Conservation (phyloP, 2,797 vertebrate genomes). For the Acrossocheilus wenchowensis region DNA sequence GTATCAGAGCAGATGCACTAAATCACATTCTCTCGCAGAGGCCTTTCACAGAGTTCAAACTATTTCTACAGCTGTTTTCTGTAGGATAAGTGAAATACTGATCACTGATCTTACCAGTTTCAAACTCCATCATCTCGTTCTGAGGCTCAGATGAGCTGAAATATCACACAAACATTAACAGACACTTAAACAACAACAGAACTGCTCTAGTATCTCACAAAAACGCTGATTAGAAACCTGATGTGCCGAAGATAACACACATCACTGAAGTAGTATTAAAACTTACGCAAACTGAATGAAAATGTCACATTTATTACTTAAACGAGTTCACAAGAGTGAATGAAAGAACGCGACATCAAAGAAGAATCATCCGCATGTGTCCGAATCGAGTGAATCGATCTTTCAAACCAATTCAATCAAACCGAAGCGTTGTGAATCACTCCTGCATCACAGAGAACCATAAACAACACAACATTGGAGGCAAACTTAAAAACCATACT, state of each 20-base stretch:
- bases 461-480: neutral
- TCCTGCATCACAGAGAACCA: neutral
- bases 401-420: neutral
- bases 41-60: neutral
- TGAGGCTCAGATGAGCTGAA: too few species aligned
- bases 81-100: neutral
- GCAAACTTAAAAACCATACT: neutral
- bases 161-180: neutral
- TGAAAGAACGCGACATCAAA: neutral
- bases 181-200: too few species aligned
- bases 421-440: neutral
- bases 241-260: neutral
- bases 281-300: neutral
- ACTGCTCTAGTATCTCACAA: neutral
- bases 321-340: neutral
- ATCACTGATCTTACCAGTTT: neutral
- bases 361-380: neutral
- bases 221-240: accelerated
- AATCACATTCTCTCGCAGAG: neutral
- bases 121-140: neutral
- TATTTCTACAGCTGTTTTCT: neutral
- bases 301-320: neutral
- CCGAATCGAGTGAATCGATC: neutral
- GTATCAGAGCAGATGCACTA: neutral
- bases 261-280: neutral